Percentiles rank a stretch among this genome's conserved stretches.
Evolutionary conservation across 2,888 invertebrate species (phyloP).

Genomic region (Tethea ocularis): DNA sequence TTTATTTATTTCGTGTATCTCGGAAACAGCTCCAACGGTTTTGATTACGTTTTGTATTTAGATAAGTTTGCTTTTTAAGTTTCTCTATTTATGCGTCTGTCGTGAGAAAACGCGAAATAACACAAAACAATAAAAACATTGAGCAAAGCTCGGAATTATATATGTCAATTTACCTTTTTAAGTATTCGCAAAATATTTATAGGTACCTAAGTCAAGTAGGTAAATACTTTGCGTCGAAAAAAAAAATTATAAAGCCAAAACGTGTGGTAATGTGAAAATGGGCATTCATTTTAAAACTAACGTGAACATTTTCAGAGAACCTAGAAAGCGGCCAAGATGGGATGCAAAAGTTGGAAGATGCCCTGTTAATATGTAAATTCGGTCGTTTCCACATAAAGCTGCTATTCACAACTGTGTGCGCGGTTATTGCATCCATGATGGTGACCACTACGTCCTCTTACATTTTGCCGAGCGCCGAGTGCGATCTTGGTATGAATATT

Average conservation of each 20-base stretch:
- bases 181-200: too few relatives aligned
- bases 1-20: too few relatives aligned
- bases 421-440: conserved; percentile 42
- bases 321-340: conserved; percentile 30
- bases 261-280: too few relatives aligned
- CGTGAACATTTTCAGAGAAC: neutral
- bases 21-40: too few relatives aligned
- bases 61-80: too few relatives aligned
- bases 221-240: neutral
- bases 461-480: conserved; percentile 58
- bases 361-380: conserved; percentile 50
- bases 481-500: conserved; percentile 55
- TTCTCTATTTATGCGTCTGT: too few relatives aligned
- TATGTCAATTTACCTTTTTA: too few relatives aligned
- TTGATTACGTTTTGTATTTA: too few relatives aligned
- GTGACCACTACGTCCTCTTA: conserved; percentile 56
- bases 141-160: too few relatives aligned
- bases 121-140: too few relatives aligned
- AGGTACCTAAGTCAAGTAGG: too few relatives aligned
- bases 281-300: neutral
- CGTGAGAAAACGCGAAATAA: too few relatives aligned
- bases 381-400: conserved; percentile 54
- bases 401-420: conserved; percentile 45
- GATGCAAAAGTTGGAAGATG: conserved; percentile 58
- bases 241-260: neutral